Conservation (phyloP, 2,888 invertebrate genomes). For the Monoplex corrugatus region DNA sequence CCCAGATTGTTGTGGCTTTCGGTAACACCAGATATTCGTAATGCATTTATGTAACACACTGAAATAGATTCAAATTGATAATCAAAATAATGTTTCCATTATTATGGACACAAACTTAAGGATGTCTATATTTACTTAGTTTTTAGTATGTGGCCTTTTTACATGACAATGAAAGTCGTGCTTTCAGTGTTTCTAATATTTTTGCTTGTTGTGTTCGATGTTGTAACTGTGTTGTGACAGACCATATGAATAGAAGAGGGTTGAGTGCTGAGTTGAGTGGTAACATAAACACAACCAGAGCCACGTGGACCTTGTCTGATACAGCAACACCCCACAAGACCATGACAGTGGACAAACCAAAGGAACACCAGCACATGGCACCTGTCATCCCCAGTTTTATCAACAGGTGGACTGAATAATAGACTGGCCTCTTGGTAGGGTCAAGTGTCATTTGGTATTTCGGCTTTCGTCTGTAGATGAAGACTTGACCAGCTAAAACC, state of each 20-base stretch:
- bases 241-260: background rate
- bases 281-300: background rate
- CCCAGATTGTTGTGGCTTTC: too few species aligned
- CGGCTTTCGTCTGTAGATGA: background rate
- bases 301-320: background rate
- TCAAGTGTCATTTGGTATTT: background rate
- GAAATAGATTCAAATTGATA: too few species aligned
- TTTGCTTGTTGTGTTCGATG: background rate
- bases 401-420: background rate
- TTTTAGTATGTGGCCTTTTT: too few species aligned
- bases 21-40: too few species aligned
- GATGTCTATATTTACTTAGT: too few species aligned
- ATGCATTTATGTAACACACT: too few species aligned
- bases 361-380: background rate
- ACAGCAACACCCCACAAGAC: background rate
- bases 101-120: too few species aligned
- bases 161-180: background rate
- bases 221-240: background rate
- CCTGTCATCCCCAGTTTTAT: background rate
- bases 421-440: background rate
- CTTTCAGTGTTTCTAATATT: background rate
- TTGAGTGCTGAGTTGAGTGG: conserved; percentile 1
- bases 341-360: background rate
- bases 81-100: too few species aligned
- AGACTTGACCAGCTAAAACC: background rate